phyloP scores from a whole-genome alignment of 2,888 invertebrate species.

The Gymnocheta viridis region DNA sequence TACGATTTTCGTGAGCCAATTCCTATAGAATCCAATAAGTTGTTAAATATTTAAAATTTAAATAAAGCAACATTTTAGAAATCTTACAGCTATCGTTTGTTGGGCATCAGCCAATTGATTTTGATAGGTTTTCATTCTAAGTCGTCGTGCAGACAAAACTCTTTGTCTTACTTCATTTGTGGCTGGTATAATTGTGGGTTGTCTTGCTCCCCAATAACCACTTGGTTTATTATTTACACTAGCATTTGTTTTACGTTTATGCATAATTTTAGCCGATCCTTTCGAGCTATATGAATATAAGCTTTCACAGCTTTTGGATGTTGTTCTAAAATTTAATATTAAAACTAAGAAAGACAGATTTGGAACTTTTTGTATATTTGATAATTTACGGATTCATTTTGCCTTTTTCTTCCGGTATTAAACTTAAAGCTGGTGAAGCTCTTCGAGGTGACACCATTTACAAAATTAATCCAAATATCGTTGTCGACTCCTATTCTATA shows the following conservation, averaged over 20 bases:
- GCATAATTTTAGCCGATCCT: slow-evolving; percentile 78
- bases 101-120: slow-evolving; percentile 91
- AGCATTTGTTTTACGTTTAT: slow-evolving; percentile 75
- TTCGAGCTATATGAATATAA: slow-evolving; percentile 81
- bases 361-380: background rate
- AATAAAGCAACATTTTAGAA: background rate
- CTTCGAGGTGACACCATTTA: slow-evolving; percentile 77
- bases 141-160: slow-evolving; percentile 89
- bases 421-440: slow-evolving; percentile 83
- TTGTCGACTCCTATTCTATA: slow-evolving; percentile 11
- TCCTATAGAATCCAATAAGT: slow-evolving; percentile 82
- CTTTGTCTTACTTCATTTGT: slow-evolving; percentile 84
- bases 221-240: slow-evolving; percentile 59
- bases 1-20: slow-evolving; percentile 88
- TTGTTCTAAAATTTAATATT: slow-evolving; percentile 71
- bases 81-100: slow-evolving; percentile 87
- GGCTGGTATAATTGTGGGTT: slow-evolving; percentile 75
- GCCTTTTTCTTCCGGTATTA: slow-evolving; percentile 75
- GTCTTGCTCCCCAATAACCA: slow-evolving; percentile 68
- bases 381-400: slow-evolving; percentile 80
- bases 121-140: slow-evolving; percentile 89
- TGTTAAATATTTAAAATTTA: background rate
- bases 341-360: background rate
- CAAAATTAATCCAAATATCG: background rate
- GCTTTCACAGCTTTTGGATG: slow-evolving; percentile 82